Conservation (phyloP, 2,113 vertebrate species). For the Thunnus maccoyii region DNA sequence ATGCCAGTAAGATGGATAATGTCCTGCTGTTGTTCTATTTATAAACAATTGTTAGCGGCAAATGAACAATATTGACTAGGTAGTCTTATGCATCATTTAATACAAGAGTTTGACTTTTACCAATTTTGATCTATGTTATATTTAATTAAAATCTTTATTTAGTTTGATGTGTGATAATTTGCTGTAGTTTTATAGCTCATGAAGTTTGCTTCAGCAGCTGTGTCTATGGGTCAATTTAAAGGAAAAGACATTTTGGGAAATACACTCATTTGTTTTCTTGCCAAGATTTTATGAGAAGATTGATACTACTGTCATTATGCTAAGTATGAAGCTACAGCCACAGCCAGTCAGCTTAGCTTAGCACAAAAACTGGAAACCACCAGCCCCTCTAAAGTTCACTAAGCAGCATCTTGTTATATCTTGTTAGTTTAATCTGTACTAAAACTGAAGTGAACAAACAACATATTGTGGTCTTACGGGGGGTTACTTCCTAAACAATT, state of each 20-base stretch:
- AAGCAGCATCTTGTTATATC: too few relatives aligned
- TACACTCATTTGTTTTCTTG: background rate
- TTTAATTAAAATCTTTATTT: conserved; percentile 19
- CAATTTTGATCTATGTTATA: conserved; percentile 11
- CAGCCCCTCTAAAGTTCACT: too few relatives aligned
- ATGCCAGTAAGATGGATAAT: conserved; percentile 40
- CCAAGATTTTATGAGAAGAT: background rate
- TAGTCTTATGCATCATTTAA: conserved; percentile 11
- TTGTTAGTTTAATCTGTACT: too few relatives aligned
- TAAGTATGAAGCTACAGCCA: background rate
- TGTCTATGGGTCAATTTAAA: background rate
- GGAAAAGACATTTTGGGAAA: background rate
- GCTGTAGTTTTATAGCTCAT: background rate
- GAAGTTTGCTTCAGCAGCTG: background rate
- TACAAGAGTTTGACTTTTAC: conserved; percentile 15
- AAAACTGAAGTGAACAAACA: too few relatives aligned
- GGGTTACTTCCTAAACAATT: too few relatives aligned
- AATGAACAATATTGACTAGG: conserved; percentile 37
- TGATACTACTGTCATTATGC: background rate
- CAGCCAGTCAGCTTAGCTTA: background rate
- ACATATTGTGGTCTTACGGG: too few relatives aligned
- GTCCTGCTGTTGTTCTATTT: conserved; percentile 14
- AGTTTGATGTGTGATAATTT: conserved; percentile 2
- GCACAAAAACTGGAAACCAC: background rate
- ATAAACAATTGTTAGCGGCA: background rate